Percentiles rank a stretch among this genome's conserved stretches.
These are phyloP conservation scores for Psephotus haematonotus DNA, from an alignment of 2,113 vertebrate genomes.

Conservation along the genomic window DNA sequence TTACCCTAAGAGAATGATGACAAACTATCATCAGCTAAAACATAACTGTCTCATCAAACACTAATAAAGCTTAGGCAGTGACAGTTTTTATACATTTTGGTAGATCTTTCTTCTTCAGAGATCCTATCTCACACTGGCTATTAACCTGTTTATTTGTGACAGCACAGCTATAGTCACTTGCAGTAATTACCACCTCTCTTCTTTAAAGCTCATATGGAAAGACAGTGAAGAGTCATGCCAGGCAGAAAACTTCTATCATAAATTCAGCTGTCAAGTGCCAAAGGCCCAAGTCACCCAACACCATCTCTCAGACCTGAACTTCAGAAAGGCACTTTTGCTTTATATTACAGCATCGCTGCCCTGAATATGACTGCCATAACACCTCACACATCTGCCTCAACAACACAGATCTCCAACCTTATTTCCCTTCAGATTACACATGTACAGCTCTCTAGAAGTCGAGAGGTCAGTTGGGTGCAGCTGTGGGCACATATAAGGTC, in stretches of 20 bases:
- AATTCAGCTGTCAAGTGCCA: neutral
- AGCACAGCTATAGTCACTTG: neutral
- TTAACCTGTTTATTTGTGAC: neutral
- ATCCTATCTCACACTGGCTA: neutral
- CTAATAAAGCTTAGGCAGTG: neutral
- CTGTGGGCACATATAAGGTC: neutral
- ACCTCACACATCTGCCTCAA: neutral
- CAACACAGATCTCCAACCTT: neutral
- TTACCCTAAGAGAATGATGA: neutral
- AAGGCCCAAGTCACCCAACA: neutral
- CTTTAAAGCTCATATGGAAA: neutral
- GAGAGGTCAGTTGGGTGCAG: rapidly evolving
- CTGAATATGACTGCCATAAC: neutral
- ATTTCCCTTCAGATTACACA: neutral
- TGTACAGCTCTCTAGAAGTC: neutral
- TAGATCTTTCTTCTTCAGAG: neutral
- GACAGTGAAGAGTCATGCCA: neutral
- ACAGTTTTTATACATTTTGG: neutral
- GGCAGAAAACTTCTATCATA: neutral
- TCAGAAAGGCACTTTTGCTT: neutral
- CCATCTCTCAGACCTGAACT: neutral
- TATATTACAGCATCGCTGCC: neutral
- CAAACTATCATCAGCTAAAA: neutral
- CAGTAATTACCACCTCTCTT: neutral
- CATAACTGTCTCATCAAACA: neutral